Conservation (phyloP, 2,888 invertebrate species). For the Callyntrura guangdongensis region DNA sequence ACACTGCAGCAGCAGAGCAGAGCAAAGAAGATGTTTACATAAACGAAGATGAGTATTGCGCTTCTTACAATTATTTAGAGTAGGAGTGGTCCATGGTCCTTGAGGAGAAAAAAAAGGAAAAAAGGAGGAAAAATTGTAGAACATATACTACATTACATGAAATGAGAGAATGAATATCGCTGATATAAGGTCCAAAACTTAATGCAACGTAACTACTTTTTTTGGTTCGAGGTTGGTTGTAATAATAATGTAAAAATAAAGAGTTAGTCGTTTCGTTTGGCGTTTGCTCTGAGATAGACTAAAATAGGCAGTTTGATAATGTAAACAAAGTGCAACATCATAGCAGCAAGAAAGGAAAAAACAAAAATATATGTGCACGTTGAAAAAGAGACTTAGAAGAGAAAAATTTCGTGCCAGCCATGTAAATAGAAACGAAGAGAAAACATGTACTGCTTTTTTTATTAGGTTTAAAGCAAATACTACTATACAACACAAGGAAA, state of each 20-base stretch:
- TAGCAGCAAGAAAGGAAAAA: slow-evolving; percentile 24
- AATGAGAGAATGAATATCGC: neutral
- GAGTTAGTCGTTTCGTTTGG: slow-evolving; percentile 38
- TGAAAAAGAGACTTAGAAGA: slow-evolving; percentile 21
- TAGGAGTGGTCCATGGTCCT: neutral
- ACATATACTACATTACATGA: neutral
- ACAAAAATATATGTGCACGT: slow-evolving; percentile 15
- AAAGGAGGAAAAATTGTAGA: neutral
- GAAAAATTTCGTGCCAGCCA: slow-evolving; percentile 1
- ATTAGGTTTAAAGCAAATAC: slow-evolving; percentile 7
- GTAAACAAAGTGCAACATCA: slow-evolving; percentile 54
- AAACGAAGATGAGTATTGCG: slow-evolving; percentile 57
- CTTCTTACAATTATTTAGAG: slow-evolving; percentile 58
- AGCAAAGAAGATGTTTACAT: slow-evolving; percentile 55
- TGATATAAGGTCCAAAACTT: neutral
- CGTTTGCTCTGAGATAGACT: slow-evolving; percentile 12
- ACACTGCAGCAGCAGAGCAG: slow-evolving; percentile 19
- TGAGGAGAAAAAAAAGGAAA: neutral
- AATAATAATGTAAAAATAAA: slow-evolving; percentile 57
- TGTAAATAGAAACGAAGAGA: slow-evolving; percentile 38
- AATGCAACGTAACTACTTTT: slow-evolving; percentile 33
- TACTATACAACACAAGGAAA: slow-evolving; percentile 7
- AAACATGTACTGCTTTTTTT: slow-evolving; percentile 31
- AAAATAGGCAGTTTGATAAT: slow-evolving; percentile 40
- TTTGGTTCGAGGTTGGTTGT: slow-evolving; percentile 34